phyloP scores from a whole-genome alignment of 2,113 vertebrate species.

The Xenopus laevis region DNA sequence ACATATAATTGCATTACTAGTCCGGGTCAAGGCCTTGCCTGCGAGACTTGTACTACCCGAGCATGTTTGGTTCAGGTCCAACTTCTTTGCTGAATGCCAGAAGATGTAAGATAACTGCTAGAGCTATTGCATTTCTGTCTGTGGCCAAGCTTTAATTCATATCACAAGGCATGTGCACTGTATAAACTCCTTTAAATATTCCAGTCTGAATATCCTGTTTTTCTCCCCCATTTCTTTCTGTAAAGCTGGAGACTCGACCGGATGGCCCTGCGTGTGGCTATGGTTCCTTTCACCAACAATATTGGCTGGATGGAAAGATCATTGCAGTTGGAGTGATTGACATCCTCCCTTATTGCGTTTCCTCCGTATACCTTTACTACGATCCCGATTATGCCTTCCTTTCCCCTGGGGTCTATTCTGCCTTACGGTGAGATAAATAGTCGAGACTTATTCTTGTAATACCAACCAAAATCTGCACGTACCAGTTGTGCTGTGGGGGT shows the following conservation, averaged over 20 bases:
- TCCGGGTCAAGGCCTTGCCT: too few species aligned
- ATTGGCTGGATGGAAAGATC: conserved; percentile 87
- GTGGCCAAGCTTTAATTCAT: too few species aligned
- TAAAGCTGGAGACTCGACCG: conserved; percentile 73
- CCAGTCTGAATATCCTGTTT: too few species aligned
- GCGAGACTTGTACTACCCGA: too few species aligned
- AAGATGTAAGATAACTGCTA: not conserved
- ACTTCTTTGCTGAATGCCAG: too few species aligned
- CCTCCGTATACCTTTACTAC: conserved; percentile 96
- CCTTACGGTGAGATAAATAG: conserved; percentile 86
- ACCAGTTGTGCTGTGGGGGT: too few species aligned
- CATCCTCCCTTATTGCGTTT: conserved; percentile 87
- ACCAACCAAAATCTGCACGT: not conserved
- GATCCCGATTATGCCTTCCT: conserved; percentile 88
- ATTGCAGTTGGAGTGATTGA: conserved; percentile 94
- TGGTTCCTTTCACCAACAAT: conserved; percentile 97
- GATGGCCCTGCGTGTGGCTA: conserved; percentile 83
- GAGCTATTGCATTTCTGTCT: too few species aligned
- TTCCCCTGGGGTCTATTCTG: conserved; percentile 93
- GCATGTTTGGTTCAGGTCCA: too few species aligned
- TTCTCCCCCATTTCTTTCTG: not conserved
- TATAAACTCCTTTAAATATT: too few species aligned
- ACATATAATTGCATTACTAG: too few species aligned
- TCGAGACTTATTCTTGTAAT: too few species aligned
- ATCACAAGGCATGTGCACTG: too few species aligned